phyloP scores from a whole-genome alignment of 2,113 vertebrate species.

The Cheirogaleus medius region DNA sequence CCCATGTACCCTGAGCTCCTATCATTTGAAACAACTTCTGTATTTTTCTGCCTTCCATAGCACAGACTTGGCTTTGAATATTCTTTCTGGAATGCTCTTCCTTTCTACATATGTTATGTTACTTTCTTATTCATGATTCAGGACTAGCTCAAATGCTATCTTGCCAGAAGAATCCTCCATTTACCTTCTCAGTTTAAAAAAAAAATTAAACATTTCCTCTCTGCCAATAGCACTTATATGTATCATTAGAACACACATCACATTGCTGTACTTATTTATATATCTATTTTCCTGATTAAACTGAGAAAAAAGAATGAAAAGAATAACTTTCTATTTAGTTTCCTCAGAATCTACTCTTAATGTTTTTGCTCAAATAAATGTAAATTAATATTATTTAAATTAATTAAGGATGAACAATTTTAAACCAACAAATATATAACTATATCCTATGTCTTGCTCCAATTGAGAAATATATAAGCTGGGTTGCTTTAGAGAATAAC shows the following conservation, averaged over 20 bases:
- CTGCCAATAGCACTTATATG: background rate
- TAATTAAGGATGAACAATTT: slow-evolving; percentile 55
- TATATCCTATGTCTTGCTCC: background rate
- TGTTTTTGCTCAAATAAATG: background rate
- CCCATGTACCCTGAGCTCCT: background rate
- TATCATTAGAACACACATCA: background rate
- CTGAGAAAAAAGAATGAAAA: background rate
- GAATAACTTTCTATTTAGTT: background rate
- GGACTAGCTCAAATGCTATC: background rate
- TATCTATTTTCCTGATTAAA: background rate
- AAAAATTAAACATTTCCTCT: background rate
- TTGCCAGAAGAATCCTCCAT: background rate
- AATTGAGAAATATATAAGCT: background rate
- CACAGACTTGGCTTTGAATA: background rate
- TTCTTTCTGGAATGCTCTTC: background rate
- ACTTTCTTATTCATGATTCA: background rate
- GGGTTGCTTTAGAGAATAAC: background rate
- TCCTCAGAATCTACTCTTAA: background rate
- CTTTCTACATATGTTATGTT: background rate
- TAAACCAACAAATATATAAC: background rate
- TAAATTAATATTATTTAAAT: background rate
- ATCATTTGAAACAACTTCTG: background rate
- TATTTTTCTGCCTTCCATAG: background rate
- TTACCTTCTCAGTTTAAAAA: background rate
- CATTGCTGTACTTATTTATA: background rate